Conservation (phyloP, 2,797 vertebrate genomes). For the Chelmon rostratus region DNA sequence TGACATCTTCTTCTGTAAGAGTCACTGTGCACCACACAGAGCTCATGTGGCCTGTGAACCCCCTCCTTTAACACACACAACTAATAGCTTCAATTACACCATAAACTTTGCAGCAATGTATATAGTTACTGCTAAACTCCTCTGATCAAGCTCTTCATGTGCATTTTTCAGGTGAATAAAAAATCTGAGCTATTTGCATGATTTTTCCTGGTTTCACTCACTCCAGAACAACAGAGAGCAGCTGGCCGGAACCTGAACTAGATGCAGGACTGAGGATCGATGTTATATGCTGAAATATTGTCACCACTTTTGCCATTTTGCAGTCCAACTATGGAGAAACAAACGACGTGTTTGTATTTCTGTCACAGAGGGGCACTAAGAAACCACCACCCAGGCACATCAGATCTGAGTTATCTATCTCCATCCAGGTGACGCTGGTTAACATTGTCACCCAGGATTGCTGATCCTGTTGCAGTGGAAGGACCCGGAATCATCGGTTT, state of each 20-base stretch:
- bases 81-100: neutral
- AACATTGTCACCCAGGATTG: neutral
- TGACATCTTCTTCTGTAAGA: neutral
- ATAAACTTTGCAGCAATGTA: neutral
- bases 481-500: neutral
- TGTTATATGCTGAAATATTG: neutral
- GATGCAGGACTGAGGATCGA: neutral
- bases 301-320: neutral
- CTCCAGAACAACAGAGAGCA: neutral
- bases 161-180: neutral
- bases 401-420: neutral
- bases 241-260: constrained; percentile 4
- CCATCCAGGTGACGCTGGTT: neutral
- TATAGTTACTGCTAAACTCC: neutral
- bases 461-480: constrained; percentile 9
- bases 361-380: neutral
- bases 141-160: neutral
- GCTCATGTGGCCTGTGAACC: neutral
- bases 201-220: neutral
- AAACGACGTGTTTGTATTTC: neutral
- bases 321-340: neutral
- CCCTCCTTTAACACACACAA: neutral
- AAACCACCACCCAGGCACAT: neutral
- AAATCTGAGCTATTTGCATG: neutral
- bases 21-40: neutral